A percentile compares a stretch with the other conserved stretches of the same genome.
phyloP scores from a whole-genome alignment of 2,797 vertebrate genomes.

The Gymnoscopelus microlampas region DNA sequence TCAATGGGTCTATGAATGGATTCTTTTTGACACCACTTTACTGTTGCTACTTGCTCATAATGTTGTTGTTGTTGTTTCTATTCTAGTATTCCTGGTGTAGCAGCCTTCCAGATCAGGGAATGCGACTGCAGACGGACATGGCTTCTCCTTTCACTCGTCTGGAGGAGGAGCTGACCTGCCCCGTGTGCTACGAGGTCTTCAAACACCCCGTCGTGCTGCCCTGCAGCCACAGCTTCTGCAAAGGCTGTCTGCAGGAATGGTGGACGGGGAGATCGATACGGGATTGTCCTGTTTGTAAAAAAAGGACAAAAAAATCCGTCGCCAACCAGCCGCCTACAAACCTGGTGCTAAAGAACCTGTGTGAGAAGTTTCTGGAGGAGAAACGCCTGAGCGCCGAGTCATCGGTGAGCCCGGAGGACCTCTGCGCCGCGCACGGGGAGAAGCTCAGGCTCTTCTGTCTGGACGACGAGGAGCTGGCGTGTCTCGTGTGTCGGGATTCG shows the following conservation, averaged over 20 bases:
- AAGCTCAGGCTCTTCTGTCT: constrained; percentile 39
- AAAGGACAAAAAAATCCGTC: background rate
- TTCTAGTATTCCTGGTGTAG: too few relatives aligned
- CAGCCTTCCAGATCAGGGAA: too few relatives aligned
- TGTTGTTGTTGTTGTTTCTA: too few relatives aligned
- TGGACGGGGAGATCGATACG: background rate
- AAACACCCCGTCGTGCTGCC: constrained; percentile 16
- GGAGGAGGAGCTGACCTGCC: constrained; percentile 12
- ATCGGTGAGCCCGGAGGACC: constrained; percentile 24
- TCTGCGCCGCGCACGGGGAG: constrained; percentile 30
- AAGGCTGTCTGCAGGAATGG: background rate
- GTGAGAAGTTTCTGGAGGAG: constrained; percentile 9
- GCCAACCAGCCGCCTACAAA: background rate
- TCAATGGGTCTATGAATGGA: too few relatives aligned
- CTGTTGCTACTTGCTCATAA: too few relatives aligned
- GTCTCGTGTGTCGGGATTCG: background rate
- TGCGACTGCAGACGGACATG: too few relatives aligned
- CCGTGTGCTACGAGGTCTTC: constrained; percentile 12
- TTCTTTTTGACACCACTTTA: too few relatives aligned
- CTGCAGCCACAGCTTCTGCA: constrained; percentile 33
- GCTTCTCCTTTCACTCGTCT: too few relatives aligned
- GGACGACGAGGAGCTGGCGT: constrained; percentile 1
- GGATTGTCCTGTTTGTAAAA: constrained; percentile 7
- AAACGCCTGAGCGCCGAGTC: background rate
- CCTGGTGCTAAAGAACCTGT: constrained; percentile 19